Conservation (phyloP, 2,113 vertebrate genomes). For the Sorex fumeus region DNA sequence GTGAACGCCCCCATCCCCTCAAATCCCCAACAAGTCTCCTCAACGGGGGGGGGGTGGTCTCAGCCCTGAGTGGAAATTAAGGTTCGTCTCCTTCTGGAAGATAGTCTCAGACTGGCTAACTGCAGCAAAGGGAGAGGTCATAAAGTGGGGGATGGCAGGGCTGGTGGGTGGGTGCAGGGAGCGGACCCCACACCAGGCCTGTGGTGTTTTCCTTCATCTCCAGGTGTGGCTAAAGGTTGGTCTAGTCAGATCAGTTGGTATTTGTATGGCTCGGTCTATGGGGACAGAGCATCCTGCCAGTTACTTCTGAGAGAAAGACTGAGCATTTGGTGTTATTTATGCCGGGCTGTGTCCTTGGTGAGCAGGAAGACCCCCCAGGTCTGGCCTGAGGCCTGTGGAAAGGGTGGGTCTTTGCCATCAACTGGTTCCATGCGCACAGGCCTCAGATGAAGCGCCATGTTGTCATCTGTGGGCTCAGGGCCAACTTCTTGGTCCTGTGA, state of each 20-base stretch:
- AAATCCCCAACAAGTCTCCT: not conserved
- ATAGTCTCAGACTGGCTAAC: not conserved
- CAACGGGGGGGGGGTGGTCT: not conserved
- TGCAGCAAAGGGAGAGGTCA: not conserved
- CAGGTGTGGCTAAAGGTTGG: not conserved
- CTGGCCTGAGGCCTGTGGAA: not conserved
- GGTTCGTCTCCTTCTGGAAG: not conserved
- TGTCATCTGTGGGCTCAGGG: too few species aligned
- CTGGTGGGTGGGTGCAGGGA: not conserved
- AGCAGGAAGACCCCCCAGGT: not conserved
- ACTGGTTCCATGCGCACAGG: not conserved
- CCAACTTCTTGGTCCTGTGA: too few species aligned
- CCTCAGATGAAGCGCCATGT: too few species aligned
- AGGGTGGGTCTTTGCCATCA: not conserved
- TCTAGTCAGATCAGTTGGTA: not conserved
- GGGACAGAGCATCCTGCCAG: not conserved
- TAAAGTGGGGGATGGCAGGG: fast-evolving
- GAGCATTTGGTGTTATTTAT: not conserved
- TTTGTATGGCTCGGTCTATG: not conserved
- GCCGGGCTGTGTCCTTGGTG: not conserved
- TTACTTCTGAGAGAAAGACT: not conserved
- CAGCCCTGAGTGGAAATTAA: not conserved
- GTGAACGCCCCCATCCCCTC: too few species aligned
- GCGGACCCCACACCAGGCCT: not conserved
- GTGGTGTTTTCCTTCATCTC: too few species aligned